Base-by-base conservation (phyloP, 2,888 invertebrate genomes). In the Philaethria dido region DNA sequence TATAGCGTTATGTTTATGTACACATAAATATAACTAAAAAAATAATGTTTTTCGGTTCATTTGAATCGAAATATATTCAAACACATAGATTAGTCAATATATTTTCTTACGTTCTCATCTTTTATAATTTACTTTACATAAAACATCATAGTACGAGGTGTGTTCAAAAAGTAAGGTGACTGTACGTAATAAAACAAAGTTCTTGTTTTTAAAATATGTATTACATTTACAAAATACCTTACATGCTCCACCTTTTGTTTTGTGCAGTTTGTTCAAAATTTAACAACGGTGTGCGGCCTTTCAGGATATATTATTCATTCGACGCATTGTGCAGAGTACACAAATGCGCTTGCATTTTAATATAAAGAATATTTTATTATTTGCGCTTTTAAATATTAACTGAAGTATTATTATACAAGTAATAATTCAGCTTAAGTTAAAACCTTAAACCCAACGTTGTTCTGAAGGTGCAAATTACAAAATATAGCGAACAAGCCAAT, bases 281-380 rank as follows among this genome's bases (percentile, higher is more conserved):
- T 48, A 42, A 68, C 61, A 64, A 64, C 62, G 60, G 64, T 64
- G 64, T 64, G 57, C 54, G 62, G 36, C 76, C 69, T 80, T 80
- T 75, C 75, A 68, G 73, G 71, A 81, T 81, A 84, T 81, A 79
- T 83, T 84, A 85, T 83, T 85, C 83, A 84, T 80, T 69, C 74
- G 60, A 66, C 25, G 68, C 74, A 77, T 82, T 82, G 74, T 74
- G 63, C 69, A 63, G 65, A 67, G 55, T 45, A 60, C 3, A 57
- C 57, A 57, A 44, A 29, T 60, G 29, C 47, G n/a, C 64, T 57
- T 33, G 57, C 33, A 44, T 69, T 62, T 57, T 64, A 54, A 64
- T 64, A 29, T 47, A 59, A 61, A 55, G 52, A 59, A 50, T 59
- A 59, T 42, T 39, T 50, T 50, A n/a, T 64, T 59, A 48, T 42